phyloP scores from a whole-genome alignment of 2,113 vertebrate genomes.

The Turnix velox region DNA sequence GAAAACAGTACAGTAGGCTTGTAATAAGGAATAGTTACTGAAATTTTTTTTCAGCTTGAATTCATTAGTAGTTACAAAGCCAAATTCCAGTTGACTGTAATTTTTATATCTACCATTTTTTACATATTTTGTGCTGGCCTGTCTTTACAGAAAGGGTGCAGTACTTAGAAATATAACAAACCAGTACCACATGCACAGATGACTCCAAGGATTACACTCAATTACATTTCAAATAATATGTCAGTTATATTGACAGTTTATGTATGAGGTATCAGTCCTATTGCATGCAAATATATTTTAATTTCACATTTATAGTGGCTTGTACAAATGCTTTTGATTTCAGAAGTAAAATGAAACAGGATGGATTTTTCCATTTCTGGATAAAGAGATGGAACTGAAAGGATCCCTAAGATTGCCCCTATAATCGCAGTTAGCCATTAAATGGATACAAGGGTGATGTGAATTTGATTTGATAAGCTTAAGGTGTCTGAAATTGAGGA shows the following conservation, averaged over 20 bases:
- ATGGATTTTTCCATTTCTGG: not conserved
- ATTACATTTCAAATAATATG: not conserved
- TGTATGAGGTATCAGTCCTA: not conserved
- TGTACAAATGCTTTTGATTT: not conserved
- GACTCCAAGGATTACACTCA: not conserved
- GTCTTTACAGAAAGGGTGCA: not conserved
- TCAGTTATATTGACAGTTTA: not conserved
- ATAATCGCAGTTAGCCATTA: not conserved
- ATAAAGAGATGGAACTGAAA: not conserved
- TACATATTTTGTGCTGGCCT: not conserved
- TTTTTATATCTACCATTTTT: not conserved
- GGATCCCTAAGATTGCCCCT: not conserved
- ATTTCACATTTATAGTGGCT: not conserved
- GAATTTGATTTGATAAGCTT: not conserved
- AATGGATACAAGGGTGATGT: not conserved
- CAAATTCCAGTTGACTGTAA: not conserved
- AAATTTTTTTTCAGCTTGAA: not conserved
- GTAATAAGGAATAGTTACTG: not conserved
- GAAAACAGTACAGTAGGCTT: not conserved
- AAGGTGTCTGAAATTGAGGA: not conserved
- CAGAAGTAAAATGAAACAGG: not conserved
- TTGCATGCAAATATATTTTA: not conserved
- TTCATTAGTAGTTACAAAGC: not conserved
- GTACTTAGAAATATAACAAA: not conserved
- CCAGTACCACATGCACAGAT: not conserved